Evolutionary conservation across 1,140 invertebrate species (phyloP).

Genomic region (Drosophila littoralis): DNA sequence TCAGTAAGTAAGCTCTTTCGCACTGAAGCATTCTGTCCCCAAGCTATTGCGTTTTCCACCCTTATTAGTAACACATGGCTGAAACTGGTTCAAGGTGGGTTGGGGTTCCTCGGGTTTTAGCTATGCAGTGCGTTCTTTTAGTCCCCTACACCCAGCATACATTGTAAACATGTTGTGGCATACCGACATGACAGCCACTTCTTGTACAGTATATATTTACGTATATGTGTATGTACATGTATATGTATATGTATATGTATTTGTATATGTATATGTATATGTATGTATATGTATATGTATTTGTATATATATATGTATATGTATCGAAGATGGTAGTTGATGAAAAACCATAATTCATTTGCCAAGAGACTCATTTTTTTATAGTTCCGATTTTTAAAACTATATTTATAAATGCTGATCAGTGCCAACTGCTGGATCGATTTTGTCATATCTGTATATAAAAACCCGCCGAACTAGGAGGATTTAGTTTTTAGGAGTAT

Average conservation of each 20-base stretch:
- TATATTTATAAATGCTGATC: no score
- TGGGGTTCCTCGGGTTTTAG: background rate
- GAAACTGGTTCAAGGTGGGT: conserved; percentile 26
- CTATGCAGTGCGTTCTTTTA: background rate
- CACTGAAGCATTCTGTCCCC: background rate
- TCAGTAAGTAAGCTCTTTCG: background rate
- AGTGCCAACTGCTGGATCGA: no score
- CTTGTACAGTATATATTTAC: background rate
- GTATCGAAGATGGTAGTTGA: no score
- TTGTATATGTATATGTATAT: no score
- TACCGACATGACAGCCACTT: background rate
- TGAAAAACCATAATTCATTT: no score
- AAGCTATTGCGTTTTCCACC: conserved; percentile 23
- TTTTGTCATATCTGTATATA: no score
- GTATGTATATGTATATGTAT: no score
- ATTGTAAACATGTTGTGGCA: background rate
- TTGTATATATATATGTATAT: no score
- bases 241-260: background rate
- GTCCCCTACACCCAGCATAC: background rate
- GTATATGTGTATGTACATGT: background rate
- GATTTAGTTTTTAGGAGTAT: no score
- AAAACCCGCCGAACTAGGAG: no score
- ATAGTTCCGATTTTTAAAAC: no score
- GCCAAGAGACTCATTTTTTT: no score
- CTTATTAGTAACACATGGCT: conserved; percentile 39